Evolutionary conservation across 2,888 invertebrate genomes (phyloP), one percentile per base, ranked within the genome.

Genomic region (Apodemia hepburni): DNA sequence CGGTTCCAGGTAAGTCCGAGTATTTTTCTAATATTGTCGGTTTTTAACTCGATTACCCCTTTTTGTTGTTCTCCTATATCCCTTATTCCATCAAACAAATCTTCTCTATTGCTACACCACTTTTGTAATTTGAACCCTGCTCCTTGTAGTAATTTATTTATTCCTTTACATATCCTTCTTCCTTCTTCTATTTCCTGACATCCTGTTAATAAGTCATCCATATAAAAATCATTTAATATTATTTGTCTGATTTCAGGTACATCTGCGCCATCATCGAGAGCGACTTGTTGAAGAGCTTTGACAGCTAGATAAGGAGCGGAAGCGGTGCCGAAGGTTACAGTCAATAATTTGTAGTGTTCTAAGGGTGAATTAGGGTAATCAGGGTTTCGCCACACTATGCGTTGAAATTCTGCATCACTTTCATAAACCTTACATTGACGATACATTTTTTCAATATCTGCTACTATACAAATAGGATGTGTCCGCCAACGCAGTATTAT

Each of bases 71-170:
- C 17, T 35, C 51, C 27, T 51, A 35, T 45, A 18, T 58, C 47
- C 22, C 42, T 18, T 51, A 58, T 61, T 38, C 58, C 49, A 1
- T 64, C 38, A 35, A 61, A n/a, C 18, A 68, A 62, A 22, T 64
- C 61, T 8, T 64, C 59, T 22, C 45, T 63, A 61, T 66, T 66
- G 42, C 66, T 67, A 9, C 58, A 29, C 71, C 71, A 73, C 59
- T 74, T 71, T 22, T 75, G 68, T 9, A 76, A 61, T 15, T 66
- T 58, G 63, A 77, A 75, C n/a, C 75, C 74, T 45, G 71, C 75
- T 33, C 65, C 65, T 17, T 51, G 68, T 12, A 76, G 49, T n/a
- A 76, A 57, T 7, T 51, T 33, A 15, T 64, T 71, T 15, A 73
- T 64, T 62, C 73, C 69, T 27, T 70, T 59, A 57, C 64, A 60